Evolutionary conservation across 2,888 invertebrate genomes (phyloP).

Genomic region (Sepioteuthis lessoniana): DNA sequence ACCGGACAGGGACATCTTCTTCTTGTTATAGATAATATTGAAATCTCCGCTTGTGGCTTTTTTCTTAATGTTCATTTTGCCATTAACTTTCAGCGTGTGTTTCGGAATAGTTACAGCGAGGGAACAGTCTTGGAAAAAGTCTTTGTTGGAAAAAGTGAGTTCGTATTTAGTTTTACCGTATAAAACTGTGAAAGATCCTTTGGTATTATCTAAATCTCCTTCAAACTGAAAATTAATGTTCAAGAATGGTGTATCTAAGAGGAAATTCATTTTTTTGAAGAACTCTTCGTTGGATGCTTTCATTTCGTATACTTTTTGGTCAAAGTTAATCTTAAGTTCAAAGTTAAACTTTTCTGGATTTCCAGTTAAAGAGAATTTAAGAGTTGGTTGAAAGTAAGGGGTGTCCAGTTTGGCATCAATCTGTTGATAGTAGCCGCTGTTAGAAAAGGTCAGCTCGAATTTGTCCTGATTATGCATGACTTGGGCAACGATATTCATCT

Average conservation of each 20-base stretch:
- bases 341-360: not conserved
- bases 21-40: not conserved
- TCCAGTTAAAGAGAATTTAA: not conserved
- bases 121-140: not conserved
- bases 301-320: not conserved
- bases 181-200: not conserved
- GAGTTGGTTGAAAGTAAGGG: not conserved
- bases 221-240: not conserved
- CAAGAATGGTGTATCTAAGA: not conserved
- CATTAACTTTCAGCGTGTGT: too few relatives aligned
- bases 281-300: not conserved
- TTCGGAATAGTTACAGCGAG: not conserved
- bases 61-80: not conserved
- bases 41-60: not conserved
- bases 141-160: not conserved
- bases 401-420: not conserved
- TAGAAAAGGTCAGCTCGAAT: not conserved
- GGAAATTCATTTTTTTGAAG: not conserved
- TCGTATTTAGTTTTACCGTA: not conserved
- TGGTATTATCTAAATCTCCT: not conserved
- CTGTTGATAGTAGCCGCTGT: conserved; percentile 23
- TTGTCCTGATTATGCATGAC: not conserved
- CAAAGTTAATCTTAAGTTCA: not conserved
- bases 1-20: not conserved
- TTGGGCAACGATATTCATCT: not conserved